Base-by-base conservation (phyloP, 2,113 vertebrate species). In the Calyptommatus sinebrachiatus region DNA sequence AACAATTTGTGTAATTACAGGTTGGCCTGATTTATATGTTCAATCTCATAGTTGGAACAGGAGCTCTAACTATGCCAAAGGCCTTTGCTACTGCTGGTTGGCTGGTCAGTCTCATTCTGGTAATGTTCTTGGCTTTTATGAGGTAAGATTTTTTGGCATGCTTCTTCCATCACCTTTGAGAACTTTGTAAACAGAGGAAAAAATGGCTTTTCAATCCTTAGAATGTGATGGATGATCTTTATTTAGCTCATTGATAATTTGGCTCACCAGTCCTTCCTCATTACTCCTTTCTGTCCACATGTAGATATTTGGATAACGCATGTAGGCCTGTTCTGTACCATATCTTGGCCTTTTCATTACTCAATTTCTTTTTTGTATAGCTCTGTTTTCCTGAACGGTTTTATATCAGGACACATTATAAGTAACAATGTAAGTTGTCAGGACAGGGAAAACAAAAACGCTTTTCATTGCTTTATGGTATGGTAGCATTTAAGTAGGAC, bases 11-110 rank as follows among this genome's bases (percentile, higher is more conserved):
- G 16, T 48, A 72, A 1, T 86, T 93, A 22, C 91, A 99, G 98
- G 97, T 99, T n/a, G 98, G 98, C 22, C 92, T 99, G 90, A 96
- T 99, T 83, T 99, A 99, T 86, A 99, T 99, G 98, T 99, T 99
- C 88, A 99, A 99, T 86, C 95, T 99, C 86, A 99, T 99, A 0
- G 97, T 99, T 0, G 98, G 98, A 22, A 99, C 98, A 0, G 98
- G 98, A 12, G 98, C 98, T 0, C 94, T 99, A 81, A 99, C 98
- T 73, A 99, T 99, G 98, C 98, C 98, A 11, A 97, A 95, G 92
- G 98, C 98, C 86, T 99, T 99, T 41, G 98, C 97, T 1, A 87
- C 92, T 0, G 97, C 98, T 0, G 98, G 98, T 3, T 99, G 98
- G 98, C 96, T 96, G 0, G 95, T 99, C 90, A 99, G 98, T 90